phyloP scores from a whole-genome alignment of 1,140 invertebrate genomes.

The Ectropis grisescens region DNA sequence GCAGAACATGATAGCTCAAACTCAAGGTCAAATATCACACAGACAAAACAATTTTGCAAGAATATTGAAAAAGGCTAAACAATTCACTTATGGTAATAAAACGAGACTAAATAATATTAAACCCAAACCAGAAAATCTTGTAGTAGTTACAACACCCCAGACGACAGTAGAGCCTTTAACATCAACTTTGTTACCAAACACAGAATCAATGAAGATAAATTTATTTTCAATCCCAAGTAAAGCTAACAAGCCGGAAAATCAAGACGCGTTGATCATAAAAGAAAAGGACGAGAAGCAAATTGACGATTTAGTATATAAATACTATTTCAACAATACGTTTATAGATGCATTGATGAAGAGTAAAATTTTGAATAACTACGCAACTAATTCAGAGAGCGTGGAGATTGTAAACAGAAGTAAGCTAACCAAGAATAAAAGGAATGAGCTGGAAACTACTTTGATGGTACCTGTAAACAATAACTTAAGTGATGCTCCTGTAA shows the following conservation, averaged over 20 bases:
- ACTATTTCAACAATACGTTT: slow-evolving; percentile 57
- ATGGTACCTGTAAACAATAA: slow-evolving; percentile 29
- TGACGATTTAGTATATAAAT: slow-evolving; percentile 56
- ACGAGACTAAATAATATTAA: too few species aligned
- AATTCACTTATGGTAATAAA: too few species aligned
- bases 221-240: slow-evolving; percentile 36
- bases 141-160: slow-evolving; percentile 7
- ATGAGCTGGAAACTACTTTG: slow-evolving; percentile 31
- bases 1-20: slow-evolving; percentile 43
- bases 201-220: slow-evolving; percentile 48
- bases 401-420: slow-evolving; percentile 10
- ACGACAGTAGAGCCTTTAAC: too few species aligned
- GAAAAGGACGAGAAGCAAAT: slow-evolving; percentile 47
- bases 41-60: slow-evolving; percentile 46
- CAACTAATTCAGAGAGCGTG: slow-evolving; percentile 12
- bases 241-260: slow-evolving; percentile 22
- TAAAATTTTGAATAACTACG: slow-evolving; percentile 31
- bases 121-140: slow-evolving; percentile 1
- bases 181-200: too few species aligned
- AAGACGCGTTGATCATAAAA: slow-evolving; percentile 35
- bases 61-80: slow-evolving; percentile 46
- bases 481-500: slow-evolving; percentile 4
- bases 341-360: slow-evolving; percentile 46
- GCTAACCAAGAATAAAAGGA: slow-evolving; percentile 31
- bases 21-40: slow-evolving; percentile 44